phyloP scores from a whole-genome alignment of 1,140 invertebrate species.

The Euwallacea fornicatus region DNA sequence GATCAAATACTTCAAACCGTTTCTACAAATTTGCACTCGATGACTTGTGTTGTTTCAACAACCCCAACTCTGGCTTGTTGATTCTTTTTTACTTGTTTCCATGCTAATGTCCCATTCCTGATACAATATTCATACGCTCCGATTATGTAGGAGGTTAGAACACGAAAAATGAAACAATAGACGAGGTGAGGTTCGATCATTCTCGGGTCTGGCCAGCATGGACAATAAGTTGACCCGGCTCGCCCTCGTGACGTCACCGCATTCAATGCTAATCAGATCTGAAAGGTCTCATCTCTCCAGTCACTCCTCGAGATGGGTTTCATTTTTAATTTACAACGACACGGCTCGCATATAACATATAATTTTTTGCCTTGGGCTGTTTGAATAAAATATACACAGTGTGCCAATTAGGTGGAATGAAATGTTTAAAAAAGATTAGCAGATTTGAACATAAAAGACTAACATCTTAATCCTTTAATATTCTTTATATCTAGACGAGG shows the following conservation, averaged over 20 bases:
- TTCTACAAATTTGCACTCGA: neutral
- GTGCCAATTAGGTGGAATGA: too few species aligned
- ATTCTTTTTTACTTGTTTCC: neutral
- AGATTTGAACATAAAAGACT: too few species aligned
- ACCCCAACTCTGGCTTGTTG: neutral
- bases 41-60: slow-evolving; percentile 2
- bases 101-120: neutral
- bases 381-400: too few species aligned
- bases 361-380: too few species aligned
- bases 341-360: too few species aligned
- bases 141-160: slow-evolving; percentile 25
- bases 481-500: too few species aligned
- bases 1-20: neutral
- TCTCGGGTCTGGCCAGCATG: slow-evolving; percentile 29
- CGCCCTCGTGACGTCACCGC: slow-evolving; percentile 47
- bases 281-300: slow-evolving; percentile 42
- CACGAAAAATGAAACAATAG: slow-evolving; percentile 34
- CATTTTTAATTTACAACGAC: too few species aligned
- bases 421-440: too few species aligned
- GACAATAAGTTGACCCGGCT: slow-evolving; percentile 48
- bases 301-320: slow-evolving; percentile 38
- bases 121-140: slow-evolving; percentile 1
- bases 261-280: slow-evolving; percentile 49
- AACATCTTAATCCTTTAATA: too few species aligned
- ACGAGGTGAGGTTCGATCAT: slow-evolving; percentile 31